phyloP scores from a whole-genome alignment of 1,140 invertebrate genomes.

The Choristoneura fumiferana region DNA sequence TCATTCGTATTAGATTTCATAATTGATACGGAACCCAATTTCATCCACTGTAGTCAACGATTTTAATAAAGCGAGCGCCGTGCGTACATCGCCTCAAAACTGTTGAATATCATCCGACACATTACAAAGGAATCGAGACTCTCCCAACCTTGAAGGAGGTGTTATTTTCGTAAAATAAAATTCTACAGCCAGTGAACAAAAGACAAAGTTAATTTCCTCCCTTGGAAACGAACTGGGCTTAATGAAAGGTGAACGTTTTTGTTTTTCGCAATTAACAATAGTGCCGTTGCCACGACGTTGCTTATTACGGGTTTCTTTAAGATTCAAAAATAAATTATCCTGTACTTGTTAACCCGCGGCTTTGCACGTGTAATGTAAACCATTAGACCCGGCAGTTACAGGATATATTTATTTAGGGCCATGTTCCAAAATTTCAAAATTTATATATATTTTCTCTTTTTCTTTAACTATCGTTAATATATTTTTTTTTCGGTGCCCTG shows the following conservation, averaged over 20 bases:
- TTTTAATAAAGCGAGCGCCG: conserved; percentile 8
- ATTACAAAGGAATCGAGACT: neutral
- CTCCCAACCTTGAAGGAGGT: neutral
- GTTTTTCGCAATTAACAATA: conserved; percentile 14
- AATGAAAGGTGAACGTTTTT: conserved; percentile 18
- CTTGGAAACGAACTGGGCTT: neutral
- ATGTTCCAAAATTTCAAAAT: no score
- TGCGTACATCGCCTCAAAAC: neutral
- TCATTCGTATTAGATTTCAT: neutral
- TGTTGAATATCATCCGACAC: neutral
- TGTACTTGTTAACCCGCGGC: no score
- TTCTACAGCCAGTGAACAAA: neutral
- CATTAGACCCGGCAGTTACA: no score
- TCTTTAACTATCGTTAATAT: no score
- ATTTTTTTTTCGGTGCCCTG: no score
- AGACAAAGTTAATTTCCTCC: conserved; percentile 18
- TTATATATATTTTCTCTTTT: no score
- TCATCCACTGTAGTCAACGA: neutral
- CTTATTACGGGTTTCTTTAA: no score
- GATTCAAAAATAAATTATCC: no score
- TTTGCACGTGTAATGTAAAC: no score
- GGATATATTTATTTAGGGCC: no score
- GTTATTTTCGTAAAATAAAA: neutral
- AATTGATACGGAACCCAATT: neutral
- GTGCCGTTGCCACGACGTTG: neutral